phyloP scores from a whole-genome alignment of 2,888 invertebrate genomes.

The Xanthia icteritia region DNA sequence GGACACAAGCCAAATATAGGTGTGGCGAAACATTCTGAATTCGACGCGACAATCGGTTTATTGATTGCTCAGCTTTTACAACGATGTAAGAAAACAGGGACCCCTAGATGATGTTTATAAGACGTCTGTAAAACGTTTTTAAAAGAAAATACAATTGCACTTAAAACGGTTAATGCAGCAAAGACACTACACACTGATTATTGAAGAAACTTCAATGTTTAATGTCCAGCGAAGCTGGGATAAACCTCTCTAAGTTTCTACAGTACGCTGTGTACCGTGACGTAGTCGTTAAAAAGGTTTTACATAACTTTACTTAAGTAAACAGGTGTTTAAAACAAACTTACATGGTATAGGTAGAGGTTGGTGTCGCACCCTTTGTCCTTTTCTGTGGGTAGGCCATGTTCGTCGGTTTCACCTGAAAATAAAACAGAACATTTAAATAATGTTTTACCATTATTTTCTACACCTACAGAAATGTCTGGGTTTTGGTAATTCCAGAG shows the following conservation, averaged over 20 bases:
- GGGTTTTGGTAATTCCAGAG: background rate
- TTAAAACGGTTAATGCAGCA: conserved; percentile 22
- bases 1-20: conserved; percentile 10
- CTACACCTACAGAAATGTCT: background rate
- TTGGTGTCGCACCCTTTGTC: conserved; percentile 95
- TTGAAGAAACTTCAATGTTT: conserved; percentile 40
- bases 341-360: conserved; percentile 95
- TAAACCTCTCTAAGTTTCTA: conserved; percentile 38
- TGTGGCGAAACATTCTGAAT: background rate
- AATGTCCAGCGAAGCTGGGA: conserved; percentile 31
- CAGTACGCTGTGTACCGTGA: conserved; percentile 1
- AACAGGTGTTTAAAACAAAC: conserved; percentile 69
- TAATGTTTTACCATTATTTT: conserved; percentile 36
- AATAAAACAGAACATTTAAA: conserved; percentile 70
- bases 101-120: background rate
- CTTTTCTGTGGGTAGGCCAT: conserved; percentile 92
- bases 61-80: conserved; percentile 3
- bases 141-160: conserved; percentile 11
- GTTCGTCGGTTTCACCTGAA: conserved; percentile 93
- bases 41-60: background rate
- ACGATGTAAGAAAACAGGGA: background rate
- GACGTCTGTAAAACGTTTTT: background rate
- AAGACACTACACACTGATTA: conserved; percentile 39
- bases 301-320: conserved; percentile 49
- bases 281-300: conserved; percentile 43